phyloP scores from a whole-genome alignment of 2,113 vertebrate species.

The Corvus moneduloides region DNA sequence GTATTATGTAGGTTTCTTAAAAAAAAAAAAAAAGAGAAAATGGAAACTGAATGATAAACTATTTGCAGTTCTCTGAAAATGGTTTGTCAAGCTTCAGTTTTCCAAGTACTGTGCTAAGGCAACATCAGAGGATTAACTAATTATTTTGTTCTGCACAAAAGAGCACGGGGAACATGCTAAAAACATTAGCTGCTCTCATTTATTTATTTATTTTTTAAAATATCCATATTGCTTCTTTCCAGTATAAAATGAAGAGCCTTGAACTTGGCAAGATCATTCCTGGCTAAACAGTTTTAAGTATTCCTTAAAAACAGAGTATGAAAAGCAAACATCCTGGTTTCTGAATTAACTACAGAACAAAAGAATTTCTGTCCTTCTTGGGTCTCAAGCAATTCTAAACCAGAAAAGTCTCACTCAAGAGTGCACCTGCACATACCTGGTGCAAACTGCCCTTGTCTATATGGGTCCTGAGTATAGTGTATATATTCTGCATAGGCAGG shows the following conservation, averaged over 20 bases:
- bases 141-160: conserved; percentile 45
- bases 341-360: conserved; percentile 26
- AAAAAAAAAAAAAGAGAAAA: neutral
- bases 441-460: neutral
- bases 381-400: conserved; percentile 38
- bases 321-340: conserved; percentile 9
- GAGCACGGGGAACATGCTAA: neutral
- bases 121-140: conserved; percentile 30
- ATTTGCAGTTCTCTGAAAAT: conserved; percentile 34
- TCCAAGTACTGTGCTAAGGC: conserved; percentile 27
- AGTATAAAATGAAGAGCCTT: neutral
- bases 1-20: neutral
- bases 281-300: conserved; percentile 32
- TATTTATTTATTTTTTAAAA: neutral
- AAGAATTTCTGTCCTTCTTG: conserved; percentile 24
- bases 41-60: conserved; percentile 14
- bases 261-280: neutral
- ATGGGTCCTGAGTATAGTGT: neutral
- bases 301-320: neutral
- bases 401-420: neutral
- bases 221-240: neutral
- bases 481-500: neutral
- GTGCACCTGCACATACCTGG: conserved; percentile 20
- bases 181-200: neutral
- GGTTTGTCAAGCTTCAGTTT: conserved; percentile 8